A percentile compares a stretch with the other conserved stretches of the same genome.
Conservation (phyloP, 1,140 invertebrate species). For the Brachionus koreanus region DNA sequence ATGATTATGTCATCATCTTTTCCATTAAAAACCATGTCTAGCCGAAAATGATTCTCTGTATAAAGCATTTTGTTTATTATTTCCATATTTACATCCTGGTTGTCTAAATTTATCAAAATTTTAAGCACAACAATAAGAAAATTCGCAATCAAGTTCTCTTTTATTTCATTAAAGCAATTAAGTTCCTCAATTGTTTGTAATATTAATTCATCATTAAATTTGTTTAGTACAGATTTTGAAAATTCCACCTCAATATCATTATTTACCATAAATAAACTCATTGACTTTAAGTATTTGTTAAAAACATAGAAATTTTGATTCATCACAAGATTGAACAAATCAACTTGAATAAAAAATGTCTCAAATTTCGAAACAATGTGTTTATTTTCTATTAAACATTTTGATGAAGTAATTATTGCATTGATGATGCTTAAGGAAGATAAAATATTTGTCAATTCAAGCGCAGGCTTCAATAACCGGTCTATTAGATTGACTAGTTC, state of each 20-base stretch:
- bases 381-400: neutral
- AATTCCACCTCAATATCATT: neutral
- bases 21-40: neutral
- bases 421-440: neutral
- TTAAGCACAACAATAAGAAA: neutral
- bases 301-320: neutral
- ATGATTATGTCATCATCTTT: constrained; percentile 9
- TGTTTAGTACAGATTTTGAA: neutral
- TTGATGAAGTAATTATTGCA: neutral
- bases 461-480: neutral
- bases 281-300: neutral
- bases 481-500: neutral
- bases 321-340: neutral
- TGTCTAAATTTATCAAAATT: neutral
- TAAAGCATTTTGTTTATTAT: neutral
- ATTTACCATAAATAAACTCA: neutral
- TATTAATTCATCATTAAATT: neutral
- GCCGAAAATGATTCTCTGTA: neutral
- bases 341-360: neutral
- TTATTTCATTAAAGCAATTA: neutral
- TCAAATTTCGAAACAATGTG: neutral
- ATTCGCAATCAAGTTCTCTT: neutral
- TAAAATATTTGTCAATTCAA: neutral
- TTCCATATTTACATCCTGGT: neutral
- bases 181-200: neutral